These are phyloP conservation scores for Leucoma salicis DNA, from an alignment of 2,888 invertebrate genomes.

Conservation along the genomic window DNA sequence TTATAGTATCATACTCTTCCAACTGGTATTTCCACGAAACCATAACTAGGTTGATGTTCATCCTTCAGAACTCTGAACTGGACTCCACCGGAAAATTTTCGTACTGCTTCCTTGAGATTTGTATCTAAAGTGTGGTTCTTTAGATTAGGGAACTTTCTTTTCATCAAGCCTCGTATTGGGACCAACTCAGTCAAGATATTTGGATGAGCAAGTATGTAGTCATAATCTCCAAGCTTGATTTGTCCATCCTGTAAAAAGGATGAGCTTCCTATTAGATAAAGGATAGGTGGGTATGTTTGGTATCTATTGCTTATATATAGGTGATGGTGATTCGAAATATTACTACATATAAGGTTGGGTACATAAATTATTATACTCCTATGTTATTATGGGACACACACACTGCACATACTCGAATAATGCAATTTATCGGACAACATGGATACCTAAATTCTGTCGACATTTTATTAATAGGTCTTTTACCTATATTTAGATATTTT, in stretches of 20 bases:
- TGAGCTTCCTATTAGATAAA: too few relatives aligned
- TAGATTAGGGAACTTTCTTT: conserved; percentile 87
- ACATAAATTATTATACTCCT: too few relatives aligned
- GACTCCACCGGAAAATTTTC: conserved; percentile 86
- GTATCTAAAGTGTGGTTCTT: conserved; percentile 85
- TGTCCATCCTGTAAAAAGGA: conserved; percentile 81
- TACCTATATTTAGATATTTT: too few relatives aligned
- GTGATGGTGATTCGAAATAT: too few relatives aligned
- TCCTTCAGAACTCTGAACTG: conserved; percentile 86
- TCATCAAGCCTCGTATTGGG: conserved; percentile 89
- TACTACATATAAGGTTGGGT: too few relatives aligned
- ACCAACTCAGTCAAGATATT: conserved; percentile 90
- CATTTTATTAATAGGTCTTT: too few relatives aligned
- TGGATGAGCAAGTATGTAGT: conserved; percentile 89
- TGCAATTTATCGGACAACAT: too few relatives aligned
- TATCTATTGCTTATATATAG: too few relatives aligned
- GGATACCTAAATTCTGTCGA: too few relatives aligned
- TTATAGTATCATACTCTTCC: conserved; percentile 89
- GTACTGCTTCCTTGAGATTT: conserved; percentile 84
- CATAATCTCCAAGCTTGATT: conserved; percentile 85
- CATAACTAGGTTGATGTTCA: conserved; percentile 87
- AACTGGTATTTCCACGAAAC: conserved; percentile 83
- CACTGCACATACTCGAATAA: too few relatives aligned
- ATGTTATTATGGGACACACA: too few relatives aligned
- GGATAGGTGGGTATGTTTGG: too few relatives aligned